Base-by-base conservation (phyloP, 2,888 invertebrate species). In the Autographa pulchrina region DNA sequence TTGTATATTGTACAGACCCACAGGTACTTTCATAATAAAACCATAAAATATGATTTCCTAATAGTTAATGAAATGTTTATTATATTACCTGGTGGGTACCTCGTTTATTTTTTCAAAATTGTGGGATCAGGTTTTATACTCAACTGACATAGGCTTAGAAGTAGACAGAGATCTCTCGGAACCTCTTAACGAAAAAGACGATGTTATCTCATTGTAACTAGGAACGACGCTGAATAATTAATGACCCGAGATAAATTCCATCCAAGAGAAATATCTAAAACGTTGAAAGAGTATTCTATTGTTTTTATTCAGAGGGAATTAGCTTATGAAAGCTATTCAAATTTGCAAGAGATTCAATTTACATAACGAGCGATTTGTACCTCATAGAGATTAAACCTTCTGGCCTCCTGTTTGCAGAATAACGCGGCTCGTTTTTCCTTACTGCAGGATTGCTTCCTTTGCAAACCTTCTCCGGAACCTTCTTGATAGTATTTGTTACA, bases 351-450 rank as follows among this genome's bases (percentile, higher is more conserved):
- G 93, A 93, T 94, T 93, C 92, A 92, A 95, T 95, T 95, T 94
- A 91, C 94, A 94, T 95, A 94, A 94, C 93, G 93, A 92, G 92
- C 94, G 92, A 94, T 95, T 94, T 94, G 93, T 94, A 93, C 92
- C 91, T 92, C 89, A 90, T 90, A 89, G 91, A 92, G 91, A 92
- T 92, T 92, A 91, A 91, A 90, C 89, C 91, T 88, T 89, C 88
- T 88, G 87, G 78, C 86, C 84, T 78, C 87, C 87, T 92, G 91
- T 92, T 92, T 90, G 89, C 81, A 80, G 85, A 86, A 88, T 86
- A 87, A 86, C 81, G 85, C 77, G 71, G 75, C 80, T 83, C 83
- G 87, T 89, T 91, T 89, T 89, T 86, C 85, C 86, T 75, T 76
- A 74, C 74, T 69, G 65, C 81, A 74, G 85, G 87, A 89, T 89